phyloP scores from a whole-genome alignment of 2,113 vertebrate species.

The Hypomesus transpacificus region DNA sequence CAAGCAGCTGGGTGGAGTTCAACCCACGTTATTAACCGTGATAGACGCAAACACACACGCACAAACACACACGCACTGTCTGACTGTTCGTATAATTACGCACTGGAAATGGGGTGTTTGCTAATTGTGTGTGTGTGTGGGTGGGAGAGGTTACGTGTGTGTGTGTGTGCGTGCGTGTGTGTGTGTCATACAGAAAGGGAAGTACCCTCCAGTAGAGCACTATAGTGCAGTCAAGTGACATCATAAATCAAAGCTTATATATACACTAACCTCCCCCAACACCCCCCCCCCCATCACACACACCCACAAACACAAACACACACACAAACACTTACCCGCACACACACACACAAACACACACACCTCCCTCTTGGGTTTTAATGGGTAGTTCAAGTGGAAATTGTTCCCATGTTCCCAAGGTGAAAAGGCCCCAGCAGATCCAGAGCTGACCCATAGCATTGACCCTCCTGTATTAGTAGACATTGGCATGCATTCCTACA shows the following conservation, averaged over 20 bases:
- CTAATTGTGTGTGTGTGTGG: background rate
- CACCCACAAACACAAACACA: background rate
- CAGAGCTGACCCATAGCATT: too few relatives aligned
- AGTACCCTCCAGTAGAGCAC: constrained; percentile 8
- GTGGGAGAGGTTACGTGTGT: background rate
- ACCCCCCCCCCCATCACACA: background rate
- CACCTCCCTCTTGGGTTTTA: background rate
- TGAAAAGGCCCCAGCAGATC: too few relatives aligned
- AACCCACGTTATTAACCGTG: background rate
- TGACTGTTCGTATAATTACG: background rate
- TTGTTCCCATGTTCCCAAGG: too few relatives aligned
- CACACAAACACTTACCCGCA: background rate
- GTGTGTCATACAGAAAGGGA: constrained; percentile 16
- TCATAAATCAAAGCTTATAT: background rate
- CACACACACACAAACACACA: constrained; percentile 11
- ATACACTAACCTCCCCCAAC: background rate
- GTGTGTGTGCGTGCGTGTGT: constrained; percentile 16
- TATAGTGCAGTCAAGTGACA: background rate
- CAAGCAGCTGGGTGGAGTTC: too few relatives aligned
- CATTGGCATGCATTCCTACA: too few relatives aligned
- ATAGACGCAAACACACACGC: background rate
- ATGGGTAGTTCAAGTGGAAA: background rate
- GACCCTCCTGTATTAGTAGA: too few relatives aligned
- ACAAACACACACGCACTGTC: background rate
- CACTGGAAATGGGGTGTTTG: background rate